Percentiles rank a stretch among this genome's conserved stretches.
Conservation (phyloP, 2,113 vertebrate genomes). For the Platycercus adscitus region DNA sequence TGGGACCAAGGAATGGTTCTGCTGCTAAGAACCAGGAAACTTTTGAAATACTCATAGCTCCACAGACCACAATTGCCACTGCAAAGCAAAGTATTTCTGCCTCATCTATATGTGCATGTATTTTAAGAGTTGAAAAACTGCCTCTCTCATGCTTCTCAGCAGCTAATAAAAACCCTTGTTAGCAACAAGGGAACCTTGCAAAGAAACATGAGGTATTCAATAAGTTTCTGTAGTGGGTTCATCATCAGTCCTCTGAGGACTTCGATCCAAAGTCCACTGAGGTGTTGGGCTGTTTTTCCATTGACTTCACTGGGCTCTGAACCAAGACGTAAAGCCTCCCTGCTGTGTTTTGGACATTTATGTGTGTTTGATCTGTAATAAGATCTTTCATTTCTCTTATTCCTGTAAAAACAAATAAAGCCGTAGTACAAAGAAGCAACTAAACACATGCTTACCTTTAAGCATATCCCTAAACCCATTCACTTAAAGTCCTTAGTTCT, state of each 20-base stretch:
- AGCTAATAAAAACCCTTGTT: conserved; percentile 65
- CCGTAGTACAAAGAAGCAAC: conserved; percentile 25
- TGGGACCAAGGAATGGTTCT: background rate
- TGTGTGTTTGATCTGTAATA: conserved; percentile 60
- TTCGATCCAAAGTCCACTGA: background rate
- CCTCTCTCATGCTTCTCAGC: conserved; percentile 15
- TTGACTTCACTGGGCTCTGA: conserved; percentile 57
- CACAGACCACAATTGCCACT: background rate
- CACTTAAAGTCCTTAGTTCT: background rate
- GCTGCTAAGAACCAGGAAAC: background rate
- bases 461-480: conserved; percentile 16
- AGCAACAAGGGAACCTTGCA: conserved; percentile 55
- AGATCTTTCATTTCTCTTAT: conserved; percentile 60
- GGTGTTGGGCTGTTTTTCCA: conserved; percentile 58
- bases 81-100: background rate
- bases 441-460: conserved; percentile 54
- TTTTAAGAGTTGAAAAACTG: conserved; percentile 35
- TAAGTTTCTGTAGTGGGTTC: conserved; percentile 41
- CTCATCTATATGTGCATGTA: background rate
- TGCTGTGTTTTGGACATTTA: conserved; percentile 51
- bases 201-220: conserved; percentile 40
- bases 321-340: conserved; percentile 55
- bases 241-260: background rate
- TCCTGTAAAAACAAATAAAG: conserved; percentile 58
- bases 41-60: background rate